Evolutionary conservation across 1,140 invertebrate species (phyloP).

Genomic region (Diachasmimorpha longicaudata): DNA sequence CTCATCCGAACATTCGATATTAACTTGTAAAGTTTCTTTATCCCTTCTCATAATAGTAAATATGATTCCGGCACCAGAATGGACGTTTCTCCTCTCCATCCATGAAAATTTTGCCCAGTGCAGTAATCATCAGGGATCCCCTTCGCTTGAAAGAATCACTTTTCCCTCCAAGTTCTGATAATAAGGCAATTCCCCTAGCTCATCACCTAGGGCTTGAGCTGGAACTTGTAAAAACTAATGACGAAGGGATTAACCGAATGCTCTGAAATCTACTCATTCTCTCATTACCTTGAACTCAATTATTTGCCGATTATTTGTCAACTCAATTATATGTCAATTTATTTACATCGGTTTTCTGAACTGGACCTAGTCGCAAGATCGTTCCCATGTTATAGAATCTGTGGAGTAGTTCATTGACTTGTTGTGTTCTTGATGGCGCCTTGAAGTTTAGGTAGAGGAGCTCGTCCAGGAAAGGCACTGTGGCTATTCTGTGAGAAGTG

Average conservation of each 20-base stretch:
- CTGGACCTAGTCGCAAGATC: slow-evolving; percentile 32
- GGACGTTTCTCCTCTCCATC: slow-evolving; percentile 40
- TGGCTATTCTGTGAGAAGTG: slow-evolving; percentile 30
- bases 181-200: slow-evolving; percentile 40
- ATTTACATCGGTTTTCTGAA: slow-evolving; percentile 35
- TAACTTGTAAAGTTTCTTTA: slow-evolving; percentile 34
- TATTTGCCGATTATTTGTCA: slow-evolving; percentile 39
- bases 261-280: neutral
- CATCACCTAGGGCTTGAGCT: slow-evolving; percentile 22
- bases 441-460: slow-evolving; percentile 33
- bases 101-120: slow-evolving; percentile 41
- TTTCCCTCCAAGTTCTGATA: slow-evolving; percentile 22
- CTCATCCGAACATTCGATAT: slow-evolving; percentile 40
- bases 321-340: too few species aligned
- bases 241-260: slow-evolving; percentile 2
- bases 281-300: slow-evolving; percentile 40
- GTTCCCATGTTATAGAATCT: slow-evolving; percentile 31
- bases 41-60: slow-evolving; percentile 34
- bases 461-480: slow-evolving; percentile 35
- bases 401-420: slow-evolving; percentile 24
- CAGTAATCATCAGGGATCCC: slow-evolving; percentile 35
- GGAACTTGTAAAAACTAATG: slow-evolving; percentile 38
- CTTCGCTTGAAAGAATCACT: slow-evolving; percentile 31
- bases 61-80: slow-evolving; percentile 27
- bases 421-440: slow-evolving; percentile 20